Base-by-base conservation (phyloP, 2,113 vertebrate genomes). In the Miniopterus natalensis region DNA sequence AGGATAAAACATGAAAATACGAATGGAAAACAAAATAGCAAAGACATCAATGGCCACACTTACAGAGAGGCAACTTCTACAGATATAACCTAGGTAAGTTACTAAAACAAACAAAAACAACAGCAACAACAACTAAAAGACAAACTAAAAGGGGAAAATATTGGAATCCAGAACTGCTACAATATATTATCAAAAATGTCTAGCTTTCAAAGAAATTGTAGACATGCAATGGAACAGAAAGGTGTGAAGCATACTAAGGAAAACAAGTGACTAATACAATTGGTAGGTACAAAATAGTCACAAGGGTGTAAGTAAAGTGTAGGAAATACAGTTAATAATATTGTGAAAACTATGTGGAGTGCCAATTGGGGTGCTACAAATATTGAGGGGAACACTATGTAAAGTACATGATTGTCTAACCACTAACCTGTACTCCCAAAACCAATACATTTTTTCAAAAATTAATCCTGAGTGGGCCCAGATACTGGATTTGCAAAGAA, bases 191-290 rank as follows among this genome's bases (percentile, higher is more conserved):
- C 49, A 25, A 92, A 85, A 75, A 55, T 88, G 36, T 57, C 68
- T 65, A 75, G 36, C 42, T 86, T 92, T 92, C 45, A 89, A 81
- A 81, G 31, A 57, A 89, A 71, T 65, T 31, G 77, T 57, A 65
- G 53, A 59, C 2, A 88, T 42, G 20, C 40, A 88, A 89, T 92
- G 73, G 81, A 86, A 86, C 47, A 47, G 36, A 49, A 79, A n/a
- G 59, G 3, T 42, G 21, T 27, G 15, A 91, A 51, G 15, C 7
- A 57, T 25, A 27, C 15, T 20, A 8, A n/a, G 5, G 18, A 18
- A 40, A 47, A 14, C 59, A 70, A 27, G 5, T 31, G 11, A 51
- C 20, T 68, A 80, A 80, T 80, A 66, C 40, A 79, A 74, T 17
- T 49, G 71, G 71, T 49, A 74, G 71, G 42, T 74, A 74, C 45